Evolutionary conservation across 2,113 vertebrate genomes (phyloP).

Genomic region (Brachypodius melanocephalos): DNA sequence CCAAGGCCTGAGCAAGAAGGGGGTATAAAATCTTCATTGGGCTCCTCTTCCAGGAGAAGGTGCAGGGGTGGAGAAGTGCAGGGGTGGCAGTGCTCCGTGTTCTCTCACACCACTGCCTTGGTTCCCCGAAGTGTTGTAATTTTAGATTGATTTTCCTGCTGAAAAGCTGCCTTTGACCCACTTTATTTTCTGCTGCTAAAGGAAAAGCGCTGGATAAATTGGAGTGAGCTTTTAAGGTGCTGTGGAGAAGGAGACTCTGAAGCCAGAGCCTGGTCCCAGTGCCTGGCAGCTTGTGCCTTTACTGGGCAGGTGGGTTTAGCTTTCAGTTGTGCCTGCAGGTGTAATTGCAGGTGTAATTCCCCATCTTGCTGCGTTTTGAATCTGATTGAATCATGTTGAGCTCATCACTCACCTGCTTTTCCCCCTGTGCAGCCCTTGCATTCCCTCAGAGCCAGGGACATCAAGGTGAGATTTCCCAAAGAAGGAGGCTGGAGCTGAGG

Average conservation of each 20-base stretch:
- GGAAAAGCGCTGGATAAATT: slow-evolving; percentile 4
- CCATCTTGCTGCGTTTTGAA: background rate
- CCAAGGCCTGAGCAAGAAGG: background rate
- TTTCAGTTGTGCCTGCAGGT: background rate
- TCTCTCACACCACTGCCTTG: background rate
- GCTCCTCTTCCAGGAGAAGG: background rate
- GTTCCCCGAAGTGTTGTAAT: background rate
- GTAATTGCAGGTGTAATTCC: background rate
- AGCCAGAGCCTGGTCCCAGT: background rate
- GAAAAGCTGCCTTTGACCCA: slow-evolving; percentile 41
- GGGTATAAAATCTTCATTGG: background rate
- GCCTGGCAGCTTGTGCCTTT: background rate
- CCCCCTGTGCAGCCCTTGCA: accelerated
- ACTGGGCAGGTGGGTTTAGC: background rate
- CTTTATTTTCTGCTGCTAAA: background rate
- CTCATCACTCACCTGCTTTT: background rate
- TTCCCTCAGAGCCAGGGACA: background rate
- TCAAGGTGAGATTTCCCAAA: background rate
- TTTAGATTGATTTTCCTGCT: slow-evolving; percentile 26
- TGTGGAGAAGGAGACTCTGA: background rate
- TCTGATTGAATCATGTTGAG: background rate
- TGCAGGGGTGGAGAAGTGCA: background rate
- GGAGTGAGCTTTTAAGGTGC: background rate
- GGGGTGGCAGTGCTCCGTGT: background rate
- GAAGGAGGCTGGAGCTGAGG: background rate